Evolutionary conservation across 2,888 invertebrate species (phyloP).

Genomic region (Amphiduros pacificus): DNA sequence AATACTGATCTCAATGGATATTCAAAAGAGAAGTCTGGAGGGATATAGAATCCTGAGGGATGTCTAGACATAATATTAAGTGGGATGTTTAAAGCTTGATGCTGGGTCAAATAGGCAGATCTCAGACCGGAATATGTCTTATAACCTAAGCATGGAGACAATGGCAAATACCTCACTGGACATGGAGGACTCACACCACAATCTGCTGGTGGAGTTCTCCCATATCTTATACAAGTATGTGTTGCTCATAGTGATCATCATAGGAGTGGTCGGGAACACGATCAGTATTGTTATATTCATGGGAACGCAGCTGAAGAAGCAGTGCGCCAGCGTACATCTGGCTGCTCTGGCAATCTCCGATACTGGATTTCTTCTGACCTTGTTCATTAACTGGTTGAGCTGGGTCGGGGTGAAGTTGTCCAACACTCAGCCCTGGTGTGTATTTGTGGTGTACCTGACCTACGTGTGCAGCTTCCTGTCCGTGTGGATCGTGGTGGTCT

Average conservation of each 20-base stretch:
- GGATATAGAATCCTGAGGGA: no score
- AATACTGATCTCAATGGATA: no score
- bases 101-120: no score
- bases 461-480: constrained; percentile 36
- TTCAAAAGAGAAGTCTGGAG: no score
- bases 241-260: not conserved
- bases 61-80: no score
- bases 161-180: no score
- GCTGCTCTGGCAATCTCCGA: not conserved
- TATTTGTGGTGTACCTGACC: not conserved
- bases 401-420: not conserved
- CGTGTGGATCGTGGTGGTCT: constrained; percentile 27
- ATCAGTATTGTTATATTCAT: not conserved
- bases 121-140: no score
- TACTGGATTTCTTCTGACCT: not conserved
- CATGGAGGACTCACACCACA: no score
- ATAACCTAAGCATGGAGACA: no score
- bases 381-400: not conserved
- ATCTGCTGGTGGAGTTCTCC: no score
- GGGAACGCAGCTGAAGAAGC: not conserved
- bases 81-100: no score
- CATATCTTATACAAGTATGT: not conserved
- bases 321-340: not conserved
- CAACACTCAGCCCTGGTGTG: not conserved
- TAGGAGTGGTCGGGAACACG: not conserved